Base-by-base conservation (phyloP, 2,888 invertebrate genomes). In the Carpatolechia fugitivella region DNA sequence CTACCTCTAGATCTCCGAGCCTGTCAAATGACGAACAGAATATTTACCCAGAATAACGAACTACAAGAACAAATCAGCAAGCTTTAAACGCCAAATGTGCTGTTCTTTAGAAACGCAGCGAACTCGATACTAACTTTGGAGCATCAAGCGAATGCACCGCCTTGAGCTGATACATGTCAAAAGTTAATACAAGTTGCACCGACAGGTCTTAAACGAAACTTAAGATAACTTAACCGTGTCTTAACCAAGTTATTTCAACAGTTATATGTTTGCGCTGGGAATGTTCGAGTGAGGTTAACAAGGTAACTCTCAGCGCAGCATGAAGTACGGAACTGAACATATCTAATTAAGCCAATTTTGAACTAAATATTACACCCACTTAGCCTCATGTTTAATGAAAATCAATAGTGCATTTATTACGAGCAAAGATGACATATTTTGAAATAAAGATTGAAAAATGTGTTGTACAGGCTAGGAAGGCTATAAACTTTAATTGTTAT, bases 131-230 rank as follows among this genome's bases (percentile, higher is more conserved):
- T 41, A 60, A 64, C 55, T 68, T 60, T 55, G 55, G 60, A 60
- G 59, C 63, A 64, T 65, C 62, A 66, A 41, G 60, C 3, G 24
- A 53, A n/a, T 24, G 5, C 29, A 44, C 53, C 58, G 74, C 78
- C 65, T 60, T 57, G 51, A 72, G 81, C 72, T 66, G 69, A 78
- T 55, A 51, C 55, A 55, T 51, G 57, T 76, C 73, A 65, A 67
- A 72, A 79, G 69, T 74, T 78, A 76, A 74, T 76, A 71, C 73
- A 72, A 59, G 62, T 68, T 67, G 73, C 75, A 71, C 68, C 69
- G 70, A 68, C 74, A 70, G 70, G 74, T 72, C 73, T 74, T 71
- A 65, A 71, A 66, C 59, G 60, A 67, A 76, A 78, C 76, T 77
- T 41, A 51, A 52, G 52, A 41, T 52, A 52, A 52, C 41, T 52